Percentiles rank a stretch among this genome's conserved stretches.
phyloP scores from a whole-genome alignment of 53 echinoderm and acorn worm species.

The Hippasteria phrygiana region DNA sequence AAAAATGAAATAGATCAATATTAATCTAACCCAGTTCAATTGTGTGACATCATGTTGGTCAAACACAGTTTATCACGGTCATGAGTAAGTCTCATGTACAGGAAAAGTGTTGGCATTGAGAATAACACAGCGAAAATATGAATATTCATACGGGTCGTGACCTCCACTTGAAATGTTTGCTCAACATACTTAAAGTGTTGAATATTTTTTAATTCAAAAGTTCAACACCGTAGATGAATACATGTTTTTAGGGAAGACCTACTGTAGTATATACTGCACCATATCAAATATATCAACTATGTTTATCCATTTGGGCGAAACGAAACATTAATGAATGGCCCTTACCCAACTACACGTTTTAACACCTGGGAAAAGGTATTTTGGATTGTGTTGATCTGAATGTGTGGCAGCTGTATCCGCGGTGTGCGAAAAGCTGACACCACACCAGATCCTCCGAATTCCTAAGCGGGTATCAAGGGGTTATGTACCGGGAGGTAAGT shows the following conservation, averaged over 20 bases:
- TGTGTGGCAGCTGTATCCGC: background rate
- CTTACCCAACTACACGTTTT: background rate
- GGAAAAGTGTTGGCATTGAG: background rate
- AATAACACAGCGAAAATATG: background rate
- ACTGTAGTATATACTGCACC: too few relatives aligned
- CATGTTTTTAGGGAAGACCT: too few relatives aligned
- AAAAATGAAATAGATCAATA: too few relatives aligned
- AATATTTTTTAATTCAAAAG: background rate
- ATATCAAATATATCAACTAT: background rate
- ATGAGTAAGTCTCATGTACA: too few relatives aligned
- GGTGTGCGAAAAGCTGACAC: constrained; percentile 20
- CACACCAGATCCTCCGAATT: background rate
- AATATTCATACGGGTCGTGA: constrained; percentile 33
- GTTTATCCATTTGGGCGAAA: background rate
- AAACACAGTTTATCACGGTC: too few relatives aligned
- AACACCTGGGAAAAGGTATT: background rate
- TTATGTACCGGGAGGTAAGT: background rate
- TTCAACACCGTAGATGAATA: background rate
- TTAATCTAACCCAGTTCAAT: too few relatives aligned
- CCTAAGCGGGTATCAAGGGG: background rate
- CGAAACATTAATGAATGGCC: background rate
- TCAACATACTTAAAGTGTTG: background rate
- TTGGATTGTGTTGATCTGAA: constrained; percentile 18
- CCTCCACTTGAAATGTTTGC: background rate
- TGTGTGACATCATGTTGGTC: too few relatives aligned